These are phyloP conservation scores for Synanceia verrucosa DNA, from an alignment of 2,797 vertebrate genomes.

Conservation along the genomic window DNA sequence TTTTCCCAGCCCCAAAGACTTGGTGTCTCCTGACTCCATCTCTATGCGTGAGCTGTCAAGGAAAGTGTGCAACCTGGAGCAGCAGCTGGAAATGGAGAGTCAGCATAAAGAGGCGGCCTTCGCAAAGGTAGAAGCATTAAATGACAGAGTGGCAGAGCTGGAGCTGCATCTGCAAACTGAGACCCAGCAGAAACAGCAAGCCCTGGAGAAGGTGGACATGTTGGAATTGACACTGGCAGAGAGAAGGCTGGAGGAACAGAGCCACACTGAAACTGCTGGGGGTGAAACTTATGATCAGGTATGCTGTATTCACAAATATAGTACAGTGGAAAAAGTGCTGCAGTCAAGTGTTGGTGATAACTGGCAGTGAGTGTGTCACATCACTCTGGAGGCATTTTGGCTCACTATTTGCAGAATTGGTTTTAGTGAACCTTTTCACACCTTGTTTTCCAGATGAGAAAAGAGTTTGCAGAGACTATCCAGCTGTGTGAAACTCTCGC, in stretches of 20 bases:
- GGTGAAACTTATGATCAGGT: slow-evolving; percentile 43
- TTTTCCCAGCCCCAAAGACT: slow-evolving; percentile 47
- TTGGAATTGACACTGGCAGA: slow-evolving; percentile 56
- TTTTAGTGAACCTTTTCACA: background rate
- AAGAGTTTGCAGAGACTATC: slow-evolving; percentile 83
- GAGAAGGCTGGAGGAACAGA: slow-evolving; percentile 47
- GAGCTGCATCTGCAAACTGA: slow-evolving; percentile 59
- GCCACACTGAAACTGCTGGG: background rate
- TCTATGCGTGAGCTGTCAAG: slow-evolving; percentile 39
- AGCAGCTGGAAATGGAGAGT: slow-evolving; percentile 61
- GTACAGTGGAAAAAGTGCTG: too few relatives aligned
- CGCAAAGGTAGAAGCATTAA: slow-evolving; percentile 24
- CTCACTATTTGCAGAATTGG: too few relatives aligned
- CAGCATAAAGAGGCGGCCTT: slow-evolving; percentile 60
- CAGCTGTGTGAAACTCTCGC: slow-evolving; percentile 86
- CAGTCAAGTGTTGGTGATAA: too few relatives aligned
- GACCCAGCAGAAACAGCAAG: slow-evolving; percentile 54
- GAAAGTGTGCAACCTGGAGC: slow-evolving; percentile 69
- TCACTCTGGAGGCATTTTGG: too few relatives aligned
- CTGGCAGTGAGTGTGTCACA: too few relatives aligned
- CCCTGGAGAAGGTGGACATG: slow-evolving; percentile 17
- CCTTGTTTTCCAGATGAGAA: slow-evolving; percentile 70
- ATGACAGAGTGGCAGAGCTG: slow-evolving; percentile 26
- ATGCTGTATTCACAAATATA: background rate
- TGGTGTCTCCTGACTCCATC: slow-evolving; percentile 22